These are phyloP conservation scores for Tylochromis polylepis DNA, from an alignment of 2,113 vertebrate species.

Conservation along the genomic window DNA sequence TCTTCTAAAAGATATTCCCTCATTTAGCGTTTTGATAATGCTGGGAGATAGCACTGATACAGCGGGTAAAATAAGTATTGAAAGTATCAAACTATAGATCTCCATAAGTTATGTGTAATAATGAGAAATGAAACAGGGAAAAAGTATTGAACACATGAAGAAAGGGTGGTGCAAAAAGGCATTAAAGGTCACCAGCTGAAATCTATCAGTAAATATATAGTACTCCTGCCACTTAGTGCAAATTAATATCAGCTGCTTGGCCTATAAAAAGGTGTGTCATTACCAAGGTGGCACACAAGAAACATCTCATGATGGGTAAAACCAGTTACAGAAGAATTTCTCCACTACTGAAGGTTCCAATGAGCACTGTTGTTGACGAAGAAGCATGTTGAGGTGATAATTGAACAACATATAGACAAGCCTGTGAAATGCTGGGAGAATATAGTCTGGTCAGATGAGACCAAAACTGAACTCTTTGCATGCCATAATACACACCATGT, in stretches of 20 bases:
- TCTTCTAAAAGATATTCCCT: background rate
- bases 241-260: background rate
- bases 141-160: background rate
- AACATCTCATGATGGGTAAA: background rate
- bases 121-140: background rate
- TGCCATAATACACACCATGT: background rate
- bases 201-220: background rate
- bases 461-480: background rate
- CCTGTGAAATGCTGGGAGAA: background rate
- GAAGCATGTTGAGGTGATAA: background rate
- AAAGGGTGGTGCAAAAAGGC: background rate
- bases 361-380: background rate
- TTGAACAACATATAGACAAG: background rate
- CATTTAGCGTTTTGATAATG: background rate
- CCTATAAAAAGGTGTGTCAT: background rate
- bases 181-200: background rate
- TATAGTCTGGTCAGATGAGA: background rate
- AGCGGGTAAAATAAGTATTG: background rate
- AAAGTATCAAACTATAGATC: background rate
- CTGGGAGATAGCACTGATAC: background rate
- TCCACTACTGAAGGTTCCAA: background rate
- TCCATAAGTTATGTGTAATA: background rate
- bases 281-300: background rate
- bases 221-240: background rate
- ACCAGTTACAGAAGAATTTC: background rate